Base-by-base conservation (phyloP, 2,888 invertebrate species). In the Dasysyrphus tricinctus region DNA sequence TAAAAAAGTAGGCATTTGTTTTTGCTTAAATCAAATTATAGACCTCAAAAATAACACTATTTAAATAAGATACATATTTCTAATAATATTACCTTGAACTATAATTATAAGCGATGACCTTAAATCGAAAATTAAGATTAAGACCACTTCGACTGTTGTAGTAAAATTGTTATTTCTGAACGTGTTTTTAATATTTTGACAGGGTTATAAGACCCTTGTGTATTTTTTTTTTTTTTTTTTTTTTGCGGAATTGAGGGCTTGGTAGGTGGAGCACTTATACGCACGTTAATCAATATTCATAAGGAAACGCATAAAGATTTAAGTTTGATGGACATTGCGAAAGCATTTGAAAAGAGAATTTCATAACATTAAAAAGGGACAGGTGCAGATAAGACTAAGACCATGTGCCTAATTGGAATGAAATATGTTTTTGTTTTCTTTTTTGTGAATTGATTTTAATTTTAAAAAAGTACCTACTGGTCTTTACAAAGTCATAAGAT, bases 71-170 rank as follows among this genome's bases (percentile, higher is more conserved):
- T 42, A 42, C 49, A 51, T 29, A 14, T 54, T 39, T 59, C 39
- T 24, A 39, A 6, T n/a, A 39, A 19, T 54, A 49, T 65, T 74
- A 75, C 49, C 34, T 59, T 73, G 78, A 65, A 82, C 78, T 44
- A n/a, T 24, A 24, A 24, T 32, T 47, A 24, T 42, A 42, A 47
- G 19, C 57, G 51, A 32, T 54, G 84, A 80, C 83, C 83, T 83
- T 83, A 69, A 83, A 79, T 79, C 78, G 69, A 47, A 42, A 65
- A 70, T 49, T 37, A 57, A 57, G 56, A 57, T 65, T 70, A 65
- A 80, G 57, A 32, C 65, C 34, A 47, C 65, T 74, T 61, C 16
- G 61, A 78, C 73, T 57, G 51, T 42, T 19, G 70, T 61, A 77
- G 70, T 61, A 77, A 65, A 56, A 70, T 70, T 49, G 39, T 49